Evolutionary conservation across 2,888 invertebrate species (phyloP).

Genomic region (Sphaerophoria rueppellii): DNA sequence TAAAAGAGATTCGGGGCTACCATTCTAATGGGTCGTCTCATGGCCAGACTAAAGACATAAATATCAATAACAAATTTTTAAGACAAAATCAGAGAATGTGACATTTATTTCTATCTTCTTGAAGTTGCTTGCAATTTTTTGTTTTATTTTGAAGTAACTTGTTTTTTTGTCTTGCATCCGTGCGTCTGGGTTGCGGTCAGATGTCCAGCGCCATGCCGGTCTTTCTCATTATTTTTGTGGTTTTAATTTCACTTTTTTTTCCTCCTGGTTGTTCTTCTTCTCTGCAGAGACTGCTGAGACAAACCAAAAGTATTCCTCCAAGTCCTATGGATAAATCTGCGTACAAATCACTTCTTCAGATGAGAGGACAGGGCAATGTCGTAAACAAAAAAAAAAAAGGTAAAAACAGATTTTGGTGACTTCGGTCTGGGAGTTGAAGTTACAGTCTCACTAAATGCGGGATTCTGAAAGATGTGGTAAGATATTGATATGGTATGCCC

Average conservation of each 20-base stretch:
- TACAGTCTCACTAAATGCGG: not conserved
- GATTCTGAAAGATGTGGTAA: slow-evolving; percentile 35
- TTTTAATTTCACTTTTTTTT: slow-evolving; percentile 69
- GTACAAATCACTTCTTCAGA: slow-evolving; percentile 53
- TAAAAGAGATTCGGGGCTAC: slow-evolving; percentile 9
- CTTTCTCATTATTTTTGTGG: slow-evolving; percentile 70
- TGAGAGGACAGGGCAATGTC: slow-evolving; percentile 14
- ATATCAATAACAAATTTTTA: slow-evolving; percentile 11
- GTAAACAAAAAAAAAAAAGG: not conserved
- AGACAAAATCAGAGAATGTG: slow-evolving; percentile 20
- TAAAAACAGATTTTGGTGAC: slow-evolving; percentile 33
- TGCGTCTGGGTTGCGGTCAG: slow-evolving; percentile 56
- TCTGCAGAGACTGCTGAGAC: slow-evolving; percentile 6
- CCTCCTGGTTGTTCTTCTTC: not conserved
- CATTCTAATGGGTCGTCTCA: slow-evolving; percentile 16
- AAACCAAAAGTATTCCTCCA: slow-evolving; percentile 43
- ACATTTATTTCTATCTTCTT: slow-evolving; percentile 23
- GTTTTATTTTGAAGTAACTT: not conserved
- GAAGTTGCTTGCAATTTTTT: not conserved
- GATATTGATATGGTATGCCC: slow-evolving; percentile 50
- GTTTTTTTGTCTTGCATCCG: not conserved
- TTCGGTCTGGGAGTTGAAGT: slow-evolving; percentile 23
- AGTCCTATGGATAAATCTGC: slow-evolving; percentile 59
- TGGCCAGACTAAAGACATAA: not conserved
- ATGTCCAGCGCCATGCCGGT: slow-evolving; percentile 48